Evolutionary conservation across 2,888 invertebrate species (phyloP), one percentile per base, ranked within the genome.

Genomic region (Odontothrips loti): DNA sequence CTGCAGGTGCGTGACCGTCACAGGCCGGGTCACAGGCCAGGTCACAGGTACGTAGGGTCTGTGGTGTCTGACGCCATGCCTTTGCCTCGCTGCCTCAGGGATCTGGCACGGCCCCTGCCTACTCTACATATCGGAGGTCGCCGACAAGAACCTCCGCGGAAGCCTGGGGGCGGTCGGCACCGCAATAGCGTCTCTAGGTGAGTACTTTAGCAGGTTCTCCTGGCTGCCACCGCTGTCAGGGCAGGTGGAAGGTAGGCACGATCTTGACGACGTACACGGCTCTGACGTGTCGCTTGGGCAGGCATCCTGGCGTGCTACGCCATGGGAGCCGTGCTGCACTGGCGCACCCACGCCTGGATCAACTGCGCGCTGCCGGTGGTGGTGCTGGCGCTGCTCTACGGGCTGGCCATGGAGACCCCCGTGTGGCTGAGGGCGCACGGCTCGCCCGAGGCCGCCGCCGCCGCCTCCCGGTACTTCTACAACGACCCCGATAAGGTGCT

Each of bases 51-150:
- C n/a, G n/a, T n/a, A n/a, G n/a, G n/a, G n/a, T n/a, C 58, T 1
- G 15, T 6, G 20, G 58, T 58, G 0, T 15, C 20, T 58, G 20
- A 58, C 20, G 20, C 58, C 20, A 15, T 17, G 20, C 20, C 6
- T 1, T 20, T 11, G 58, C 58, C 20, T 6, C 51, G 51, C 79
- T 82, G 82, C 85, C 86, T 81, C 83, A 86, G 91, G 90, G 3
- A 87, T 90, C 86, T 90, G 90, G 17, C 90, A 90, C 0, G 90
- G 90, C 83, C 91, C 91, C 20, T 91, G 90, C 0, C 89, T 90
- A 78, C 91, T 91, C 34, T 91, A 91, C 86, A 90, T 91, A 81
- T 91, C 91, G 10, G 91, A 91, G 86, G 90, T 91, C 1, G 90
- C 90, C 0, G 86, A 90, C 79, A 90, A 91, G 3, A 91, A 91